A percentile compares a stretch with the other conserved stretches of the same genome.
These are phyloP conservation scores for Drosophila falleni DNA, from an alignment of 2,888 invertebrate species.

Conservation along the genomic window DNA sequence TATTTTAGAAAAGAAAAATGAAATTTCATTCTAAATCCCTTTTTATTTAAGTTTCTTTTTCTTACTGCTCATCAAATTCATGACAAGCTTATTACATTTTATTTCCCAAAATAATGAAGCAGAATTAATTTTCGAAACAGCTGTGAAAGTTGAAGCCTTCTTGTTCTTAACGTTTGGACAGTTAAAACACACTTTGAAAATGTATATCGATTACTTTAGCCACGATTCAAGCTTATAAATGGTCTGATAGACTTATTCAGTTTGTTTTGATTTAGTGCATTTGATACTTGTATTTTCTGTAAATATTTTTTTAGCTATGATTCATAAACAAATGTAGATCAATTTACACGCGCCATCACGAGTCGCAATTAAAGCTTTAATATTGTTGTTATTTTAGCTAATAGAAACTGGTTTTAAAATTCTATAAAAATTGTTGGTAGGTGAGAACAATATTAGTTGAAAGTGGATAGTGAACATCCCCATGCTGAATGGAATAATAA, in stretches of 20 bases:
- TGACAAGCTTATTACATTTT: not conserved
- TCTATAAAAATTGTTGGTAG: slow-evolving; percentile 2
- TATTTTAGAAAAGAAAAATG: too few relatives aligned
- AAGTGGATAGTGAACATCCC: slow-evolving; percentile 29
- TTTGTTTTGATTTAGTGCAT: not conserved
- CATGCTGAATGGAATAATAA: slow-evolving; percentile 4
- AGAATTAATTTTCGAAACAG: not conserved
- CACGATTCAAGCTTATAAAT: not conserved
- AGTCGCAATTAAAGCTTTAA: slow-evolving; percentile 19
- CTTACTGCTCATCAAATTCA: not conserved
- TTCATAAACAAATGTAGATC: slow-evolving; percentile 8
- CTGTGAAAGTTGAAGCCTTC: not conserved
- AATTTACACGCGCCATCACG: slow-evolving; percentile 14
- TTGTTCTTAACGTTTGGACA: too few relatives aligned
- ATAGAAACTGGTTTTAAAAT: slow-evolving; percentile 6
- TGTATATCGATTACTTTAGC: not conserved
- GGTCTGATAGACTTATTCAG: not conserved
- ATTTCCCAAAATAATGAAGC: too few relatives aligned
- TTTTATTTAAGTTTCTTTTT: not conserved
- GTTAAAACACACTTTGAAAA: not conserved
- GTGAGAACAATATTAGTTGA: not conserved
- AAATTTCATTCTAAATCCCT: too few relatives aligned
- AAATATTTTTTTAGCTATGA: slow-evolving; percentile 6
- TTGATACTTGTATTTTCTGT: not conserved
- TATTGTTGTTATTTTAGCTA: not conserved